Conservation (phyloP, 1,140 invertebrate species). For the Steinernema feltiae region DNA sequence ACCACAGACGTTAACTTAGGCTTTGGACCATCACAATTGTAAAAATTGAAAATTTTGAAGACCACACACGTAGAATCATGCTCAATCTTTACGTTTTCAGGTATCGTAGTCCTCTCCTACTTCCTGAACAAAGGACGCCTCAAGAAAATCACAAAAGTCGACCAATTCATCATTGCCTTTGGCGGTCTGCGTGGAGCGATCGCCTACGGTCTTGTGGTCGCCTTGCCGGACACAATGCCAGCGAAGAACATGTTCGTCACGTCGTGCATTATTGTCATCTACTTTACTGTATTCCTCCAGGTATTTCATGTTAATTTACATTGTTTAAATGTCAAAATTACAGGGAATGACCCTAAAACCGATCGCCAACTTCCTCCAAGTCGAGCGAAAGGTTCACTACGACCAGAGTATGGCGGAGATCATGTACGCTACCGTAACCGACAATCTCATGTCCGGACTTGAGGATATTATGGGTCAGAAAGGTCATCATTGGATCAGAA, state of each 20-base stretch:
- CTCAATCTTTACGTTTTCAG: slow-evolving; percentile 64
- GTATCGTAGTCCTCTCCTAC: slow-evolving; percentile 53
- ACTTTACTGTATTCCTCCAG: slow-evolving; percentile 64
- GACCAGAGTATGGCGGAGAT: slow-evolving; percentile 51
- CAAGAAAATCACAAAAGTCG: slow-evolving; percentile 58
- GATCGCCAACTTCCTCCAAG: slow-evolving; percentile 61
- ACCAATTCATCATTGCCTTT: slow-evolving; percentile 63
- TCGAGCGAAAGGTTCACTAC: slow-evolving; percentile 56
- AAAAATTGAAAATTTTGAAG: too few relatives aligned
- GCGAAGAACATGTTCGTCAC: slow-evolving; percentile 62
- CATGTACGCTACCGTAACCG: slow-evolving; percentile 50
- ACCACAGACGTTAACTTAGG: neutral
- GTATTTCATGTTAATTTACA: slow-evolving; percentile 29
- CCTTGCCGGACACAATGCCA: slow-evolving; percentile 59
- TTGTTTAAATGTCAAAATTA: slow-evolving; percentile 16
- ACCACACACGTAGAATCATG: too few relatives aligned
- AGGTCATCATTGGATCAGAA: slow-evolving; percentile 53
- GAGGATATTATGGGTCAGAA: slow-evolving; percentile 50
- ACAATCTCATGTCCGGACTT: slow-evolving; percentile 52
- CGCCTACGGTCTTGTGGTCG: slow-evolving; percentile 62
- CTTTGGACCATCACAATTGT: too few relatives aligned
- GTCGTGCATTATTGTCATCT: slow-evolving; percentile 62
- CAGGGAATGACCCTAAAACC: slow-evolving; percentile 63
- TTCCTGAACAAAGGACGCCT: slow-evolving; percentile 57
- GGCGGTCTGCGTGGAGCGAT: slow-evolving; percentile 63